Conservation (phyloP, 2,888 invertebrate species). For the Tribolium freemani region DNA sequence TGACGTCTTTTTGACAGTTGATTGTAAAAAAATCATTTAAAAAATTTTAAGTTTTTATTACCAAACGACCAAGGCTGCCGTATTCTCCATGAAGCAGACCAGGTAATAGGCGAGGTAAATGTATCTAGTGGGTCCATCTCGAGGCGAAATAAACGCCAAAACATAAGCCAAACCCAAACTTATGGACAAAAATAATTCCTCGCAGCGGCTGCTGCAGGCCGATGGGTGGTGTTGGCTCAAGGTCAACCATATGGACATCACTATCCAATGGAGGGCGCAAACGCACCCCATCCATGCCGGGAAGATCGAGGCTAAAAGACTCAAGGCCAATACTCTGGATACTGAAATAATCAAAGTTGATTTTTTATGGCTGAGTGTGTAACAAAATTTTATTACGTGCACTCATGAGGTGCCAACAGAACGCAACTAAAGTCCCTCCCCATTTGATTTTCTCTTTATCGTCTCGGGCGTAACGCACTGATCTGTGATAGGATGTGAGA, state of each 20-base stretch:
- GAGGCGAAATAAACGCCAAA: constrained; percentile 73
- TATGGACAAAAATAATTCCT: constrained; percentile 68
- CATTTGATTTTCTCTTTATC: constrained; percentile 71
- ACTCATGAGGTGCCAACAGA: constrained; percentile 73
- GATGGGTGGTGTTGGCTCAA: constrained; percentile 67
- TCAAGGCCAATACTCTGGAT: constrained; percentile 72
- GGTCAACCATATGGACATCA: constrained; percentile 73
- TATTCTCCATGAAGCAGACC: constrained; percentile 70
- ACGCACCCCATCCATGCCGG: constrained; percentile 70
- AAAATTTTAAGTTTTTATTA: constrained; percentile 47
- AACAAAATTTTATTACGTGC: constrained; percentile 65
- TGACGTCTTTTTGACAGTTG: no score
- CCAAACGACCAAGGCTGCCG: constrained; percentile 68
- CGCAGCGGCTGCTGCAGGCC: constrained; percentile 67
- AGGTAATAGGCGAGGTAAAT: constrained; percentile 69
- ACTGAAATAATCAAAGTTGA: constrained; percentile 53
- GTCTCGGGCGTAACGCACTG: constrained; percentile 72
- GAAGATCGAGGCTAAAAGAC: constrained; percentile 71
- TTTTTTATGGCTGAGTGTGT: background rate
- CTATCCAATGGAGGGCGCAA: constrained; percentile 70
- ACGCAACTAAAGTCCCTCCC: constrained; percentile 70
- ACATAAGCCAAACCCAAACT: constrained; percentile 74
- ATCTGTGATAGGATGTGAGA: constrained; percentile 73
- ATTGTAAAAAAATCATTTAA: no score
- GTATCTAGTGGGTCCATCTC: constrained; percentile 73